Evolutionary conservation across 2,888 invertebrate species (phyloP), one percentile per base, ranked within the genome.

Genomic region (Onthophagus sagittarius): DNA sequence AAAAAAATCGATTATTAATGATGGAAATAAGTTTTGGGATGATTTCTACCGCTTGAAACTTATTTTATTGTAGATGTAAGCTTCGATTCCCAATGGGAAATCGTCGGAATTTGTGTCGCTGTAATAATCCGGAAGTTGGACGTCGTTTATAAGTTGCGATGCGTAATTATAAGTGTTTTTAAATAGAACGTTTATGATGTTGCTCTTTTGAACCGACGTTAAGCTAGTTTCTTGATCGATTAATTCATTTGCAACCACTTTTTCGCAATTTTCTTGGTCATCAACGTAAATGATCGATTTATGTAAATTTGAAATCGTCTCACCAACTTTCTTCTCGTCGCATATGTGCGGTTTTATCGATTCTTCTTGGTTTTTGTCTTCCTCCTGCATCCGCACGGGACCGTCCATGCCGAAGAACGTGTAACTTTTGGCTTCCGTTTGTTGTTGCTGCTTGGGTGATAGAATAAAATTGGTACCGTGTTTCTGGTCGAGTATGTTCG

Each of bases 331-430:
- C 23, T 67, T 67, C 31, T 67, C 67, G 7, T 67, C 31, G 31
- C 15, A 15, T 15, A 67, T 67, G 6, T 53, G 6, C 4, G 70
- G 67, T 31, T 67, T 67, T n/a, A 67, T 15, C 14, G 63, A 74
- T 33, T 69, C 71, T 71, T 72, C 63, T 63, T 63, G 33, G 33
- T 72, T 64, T 14, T 39, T 53, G 32, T 72, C 67, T 70, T 53
- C 63, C 67, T 75, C 77, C 2, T 74, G 73, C 11, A 86, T 79
- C 71, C 80, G 81, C 82, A 86, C 84, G 85, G 88, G 88, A 86
- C 87, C 81, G 86, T 88, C 82, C 89, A 85, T 81, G 85, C 90
- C 81, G 87, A 89, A 81, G 87, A 85, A 78, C 84, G 85, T 76
- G 85, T 88, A 76, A 86, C 88, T 77, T 86, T 88, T 79, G 85